Conservation (phyloP, 53 echinoderm and acorn worm species). For the Echinometra lucunter region DNA sequence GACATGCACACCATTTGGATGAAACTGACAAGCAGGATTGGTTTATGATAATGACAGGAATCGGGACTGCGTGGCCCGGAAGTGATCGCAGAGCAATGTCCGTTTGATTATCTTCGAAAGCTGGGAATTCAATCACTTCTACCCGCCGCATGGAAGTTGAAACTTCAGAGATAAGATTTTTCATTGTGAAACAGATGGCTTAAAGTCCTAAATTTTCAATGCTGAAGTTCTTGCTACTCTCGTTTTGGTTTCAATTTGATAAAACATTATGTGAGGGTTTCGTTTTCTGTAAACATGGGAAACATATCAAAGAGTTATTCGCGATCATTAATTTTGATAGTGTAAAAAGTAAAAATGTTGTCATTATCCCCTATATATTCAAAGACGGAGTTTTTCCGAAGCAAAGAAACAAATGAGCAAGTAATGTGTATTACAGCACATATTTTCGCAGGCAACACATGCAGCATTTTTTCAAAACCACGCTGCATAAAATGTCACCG, state of each 20-base stretch:
- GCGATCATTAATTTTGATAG: too few relatives aligned
- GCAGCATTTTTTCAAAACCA: too few relatives aligned
- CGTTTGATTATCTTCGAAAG: constrained; percentile 26
- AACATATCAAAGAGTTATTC: too few relatives aligned
- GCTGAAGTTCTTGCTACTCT: background rate
- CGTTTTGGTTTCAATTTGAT: background rate
- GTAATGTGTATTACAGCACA: too few relatives aligned
- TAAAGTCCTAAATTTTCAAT: background rate
- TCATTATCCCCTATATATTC: too few relatives aligned
- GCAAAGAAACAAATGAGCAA: too few relatives aligned
- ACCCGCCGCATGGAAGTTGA: constrained; percentile 43
- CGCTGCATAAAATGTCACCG: too few relatives aligned
- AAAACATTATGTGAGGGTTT: background rate
- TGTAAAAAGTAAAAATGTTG: too few relatives aligned
- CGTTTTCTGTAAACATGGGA: constrained; percentile 6
- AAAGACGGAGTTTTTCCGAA: too few relatives aligned
- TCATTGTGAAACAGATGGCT: constrained; percentile 25
- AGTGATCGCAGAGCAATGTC: constrained; percentile 36
- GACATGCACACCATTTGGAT: background rate
- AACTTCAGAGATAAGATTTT: constrained; percentile 25
- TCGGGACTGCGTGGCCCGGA: constrained; percentile 32
- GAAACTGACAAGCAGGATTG: constrained; percentile 3
- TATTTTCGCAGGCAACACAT: background rate
- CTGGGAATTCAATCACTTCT: background rate
- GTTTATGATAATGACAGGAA: constrained; percentile 30